Evolutionary conservation across 2,797 vertebrate genomes (phyloP).

Genomic region (Cossypha dichroa): DNA sequence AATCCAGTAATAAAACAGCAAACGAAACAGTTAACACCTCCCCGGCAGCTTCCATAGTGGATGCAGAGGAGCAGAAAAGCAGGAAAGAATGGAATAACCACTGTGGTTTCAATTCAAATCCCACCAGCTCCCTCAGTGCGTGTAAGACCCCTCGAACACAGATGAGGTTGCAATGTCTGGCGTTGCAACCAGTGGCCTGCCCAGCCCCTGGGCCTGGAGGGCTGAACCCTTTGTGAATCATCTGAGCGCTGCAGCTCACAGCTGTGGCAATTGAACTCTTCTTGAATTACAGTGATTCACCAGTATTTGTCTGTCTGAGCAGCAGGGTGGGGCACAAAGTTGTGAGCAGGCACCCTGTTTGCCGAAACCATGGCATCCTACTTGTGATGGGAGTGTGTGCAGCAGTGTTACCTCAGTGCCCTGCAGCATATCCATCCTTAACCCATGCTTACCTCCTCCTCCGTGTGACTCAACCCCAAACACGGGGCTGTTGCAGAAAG

Average conservation of each 20-base stretch:
- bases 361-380: not conserved
- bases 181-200: not conserved
- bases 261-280: not conserved
- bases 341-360: conserved; percentile 7
- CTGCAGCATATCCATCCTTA: not conserved
- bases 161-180: not conserved
- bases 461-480: not conserved
- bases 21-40: not conserved
- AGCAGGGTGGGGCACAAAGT: conserved; percentile 15
- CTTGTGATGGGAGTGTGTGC: not conserved
- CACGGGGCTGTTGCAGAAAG: not conserved
- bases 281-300: conserved; percentile 34
- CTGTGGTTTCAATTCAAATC: not conserved
- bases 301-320: not conserved
- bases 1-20: not conserved
- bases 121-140: not conserved
- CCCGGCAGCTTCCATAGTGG: not conserved
- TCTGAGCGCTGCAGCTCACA: not conserved
- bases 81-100: not conserved
- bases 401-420: not conserved
- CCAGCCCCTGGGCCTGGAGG: not conserved
- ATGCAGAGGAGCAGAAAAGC: not conserved
- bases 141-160: not conserved
- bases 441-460: not conserved
- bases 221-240: conserved; percentile 27